Evolutionary conservation across 1,140 invertebrate genomes (phyloP), one percentile per base, ranked within the genome.

Genomic region (Leucophenga varia): DNA sequence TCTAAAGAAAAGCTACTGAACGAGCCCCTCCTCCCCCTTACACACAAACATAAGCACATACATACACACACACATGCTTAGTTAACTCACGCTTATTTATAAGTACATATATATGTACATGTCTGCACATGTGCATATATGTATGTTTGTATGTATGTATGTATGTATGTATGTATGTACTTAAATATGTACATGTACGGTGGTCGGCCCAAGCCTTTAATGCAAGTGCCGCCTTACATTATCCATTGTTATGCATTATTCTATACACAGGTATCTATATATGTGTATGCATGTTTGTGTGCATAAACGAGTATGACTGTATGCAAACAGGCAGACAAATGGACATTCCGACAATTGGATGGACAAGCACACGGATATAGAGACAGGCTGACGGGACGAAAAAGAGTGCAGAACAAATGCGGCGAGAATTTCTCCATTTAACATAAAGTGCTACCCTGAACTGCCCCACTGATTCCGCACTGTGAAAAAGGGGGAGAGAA

Each of bases 351-450:
- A n/a, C n/a, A n/a, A n/a, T n/a, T n/a, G n/a, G n/a, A n/a, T n/a
- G n/a, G n/a, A n/a, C n/a, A n/a, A n/a, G n/a, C n/a, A n/a, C n/a
- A n/a, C n/a, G n/a, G n/a, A n/a, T n/a, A n/a, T n/a, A n/a, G n/a
- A n/a, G n/a, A n/a, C n/a, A n/a, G n/a, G n/a, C n/a, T n/a, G n/a
- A n/a, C n/a, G n/a, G n/a, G n/a, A n/a, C n/a, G n/a, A n/a, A n/a
- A n/a, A n/a, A n/a, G n/a, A n/a, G n/a, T n/a, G n/a, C n/a, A n/a
- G n/a, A n/a, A n/a, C n/a, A n/a, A n/a, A 10, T 43, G 31, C 30
- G 42, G 42, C 28, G 45, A 44, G 34, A 30, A 52, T 52, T 51
- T 45, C 51, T 37, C 43, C 49, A 55, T 52, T 61, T 54, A 55
- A 48, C 54, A 55, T 55, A 55, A 55, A 55, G 54, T 55, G 41